These are phyloP conservation scores for Bathybates hornii DNA, from an alignment of 2,113 vertebrate species.

Conservation along the genomic window DNA sequence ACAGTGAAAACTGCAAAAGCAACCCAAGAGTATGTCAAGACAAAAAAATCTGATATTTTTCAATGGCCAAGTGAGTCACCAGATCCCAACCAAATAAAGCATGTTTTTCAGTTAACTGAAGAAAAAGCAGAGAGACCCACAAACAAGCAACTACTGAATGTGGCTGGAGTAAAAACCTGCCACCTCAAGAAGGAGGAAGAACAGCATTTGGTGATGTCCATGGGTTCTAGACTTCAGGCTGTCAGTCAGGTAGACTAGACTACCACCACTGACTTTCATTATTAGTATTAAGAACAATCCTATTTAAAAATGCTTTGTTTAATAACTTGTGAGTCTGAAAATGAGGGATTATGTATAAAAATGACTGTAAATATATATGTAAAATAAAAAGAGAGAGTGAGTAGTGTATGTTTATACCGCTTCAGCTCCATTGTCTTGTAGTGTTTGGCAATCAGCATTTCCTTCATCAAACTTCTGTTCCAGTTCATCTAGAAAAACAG, in stretches of 20 bases:
- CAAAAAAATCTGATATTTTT: not conserved
- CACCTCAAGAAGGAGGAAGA: not conserved
- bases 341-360: not conserved
- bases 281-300: not conserved
- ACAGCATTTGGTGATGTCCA: not conserved
- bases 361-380: not conserved
- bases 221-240: not conserved
- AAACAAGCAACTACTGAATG: not conserved
- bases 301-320: not conserved
- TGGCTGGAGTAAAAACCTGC: not conserved
- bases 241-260: not conserved
- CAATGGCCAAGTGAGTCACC: not conserved
- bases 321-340: not conserved
- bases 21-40: not conserved
- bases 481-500: slow-evolving; percentile 70
- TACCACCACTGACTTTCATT: not conserved
- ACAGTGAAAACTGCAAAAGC: not conserved
- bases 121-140: not conserved
- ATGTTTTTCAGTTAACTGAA: not conserved
- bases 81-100: not conserved
- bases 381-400: not conserved
- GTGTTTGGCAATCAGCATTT: slow-evolving; percentile 54
- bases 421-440: slow-evolving; percentile 10
- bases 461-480: slow-evolving; percentile 71
- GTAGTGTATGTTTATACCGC: slow-evolving; percentile 43